phyloP scores from a whole-genome alignment of 2,888 invertebrate species.

The Dynastes tityus region DNA sequence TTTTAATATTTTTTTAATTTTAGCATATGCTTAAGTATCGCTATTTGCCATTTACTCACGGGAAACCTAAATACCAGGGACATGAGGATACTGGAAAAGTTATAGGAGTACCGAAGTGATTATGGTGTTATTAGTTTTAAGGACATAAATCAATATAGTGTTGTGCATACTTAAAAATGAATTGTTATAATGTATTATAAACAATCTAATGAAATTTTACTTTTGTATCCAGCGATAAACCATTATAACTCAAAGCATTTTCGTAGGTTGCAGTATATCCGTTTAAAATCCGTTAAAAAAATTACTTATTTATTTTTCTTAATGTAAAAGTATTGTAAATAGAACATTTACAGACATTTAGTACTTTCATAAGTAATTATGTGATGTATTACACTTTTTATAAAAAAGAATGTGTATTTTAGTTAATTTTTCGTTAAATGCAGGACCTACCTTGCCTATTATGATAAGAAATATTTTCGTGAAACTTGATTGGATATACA shows the following conservation, averaged over 20 bases:
- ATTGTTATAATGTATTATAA: conserved; percentile 43
- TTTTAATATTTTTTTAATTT: conserved; percentile 66
- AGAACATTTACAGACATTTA: conserved; percentile 22
- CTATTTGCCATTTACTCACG: conserved; percentile 98
- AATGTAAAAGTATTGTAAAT: conserved; percentile 31
- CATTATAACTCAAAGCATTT: conserved; percentile 11
- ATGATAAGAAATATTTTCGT: no score
- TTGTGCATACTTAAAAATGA: conserved; percentile 38
- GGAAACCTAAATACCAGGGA: conserved; percentile 95
- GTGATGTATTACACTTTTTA: conserved; percentile 32
- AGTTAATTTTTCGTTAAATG: neutral
- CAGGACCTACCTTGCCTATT: no score
- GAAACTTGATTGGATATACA: neutral
- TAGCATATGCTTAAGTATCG: conserved; percentile 99
- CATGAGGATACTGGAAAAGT: conserved; percentile 69
- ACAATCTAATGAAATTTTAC: conserved; percentile 29
- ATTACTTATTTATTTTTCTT: conserved; percentile 9
- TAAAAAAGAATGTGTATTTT: neutral
- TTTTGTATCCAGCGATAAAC: conserved; percentile 32
- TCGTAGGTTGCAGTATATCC: conserved; percentile 16
- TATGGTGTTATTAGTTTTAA: conserved; percentile 52
- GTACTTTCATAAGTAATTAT: conserved; percentile 31
- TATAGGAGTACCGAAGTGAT: conserved; percentile 70
- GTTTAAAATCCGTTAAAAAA: neutral
- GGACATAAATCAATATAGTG: conserved; percentile 46